These are phyloP conservation scores for Hedya salicella DNA, from an alignment of 2,888 invertebrate species.

Conservation along the genomic window DNA sequence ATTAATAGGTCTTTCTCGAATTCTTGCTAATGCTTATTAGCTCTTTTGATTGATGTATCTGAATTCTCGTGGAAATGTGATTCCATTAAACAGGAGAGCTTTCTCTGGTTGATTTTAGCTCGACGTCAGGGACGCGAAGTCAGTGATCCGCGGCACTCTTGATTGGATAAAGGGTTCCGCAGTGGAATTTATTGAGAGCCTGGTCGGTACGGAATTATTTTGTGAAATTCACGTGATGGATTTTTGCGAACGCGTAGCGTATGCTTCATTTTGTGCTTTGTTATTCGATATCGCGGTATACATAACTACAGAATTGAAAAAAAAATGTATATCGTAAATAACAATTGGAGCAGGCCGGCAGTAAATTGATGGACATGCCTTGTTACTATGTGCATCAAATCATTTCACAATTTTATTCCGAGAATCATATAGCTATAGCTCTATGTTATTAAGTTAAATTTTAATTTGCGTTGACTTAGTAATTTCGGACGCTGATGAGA, in stretches of 20 bases:
- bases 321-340: no score
- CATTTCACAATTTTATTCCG: no score
- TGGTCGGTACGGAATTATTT: slow-evolving; percentile 42
- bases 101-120: slow-evolving; percentile 63
- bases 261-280: neutral
- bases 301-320: no score
- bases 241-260: slow-evolving; percentile 12
- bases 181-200: slow-evolving; percentile 52
- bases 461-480: no score
- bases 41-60: slow-evolving; percentile 41
- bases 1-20: slow-evolving; percentile 32
- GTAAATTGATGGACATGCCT: no score
- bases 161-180: slow-evolving; percentile 75
- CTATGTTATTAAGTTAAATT: no score
- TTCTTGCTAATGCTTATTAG: slow-evolving; percentile 37
- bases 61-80: slow-evolving; percentile 41
- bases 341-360: no score
- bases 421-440: no score
- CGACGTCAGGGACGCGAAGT: slow-evolving; percentile 52
- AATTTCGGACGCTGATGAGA: no score
- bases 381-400: no score
- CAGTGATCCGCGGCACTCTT: slow-evolving; percentile 68
- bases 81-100: slow-evolving; percentile 51
- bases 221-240: slow-evolving; percentile 21
- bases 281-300: neutral